These are phyloP conservation scores for Cylloceria caligata DNA, from an alignment of 2,888 invertebrate species.

Conservation along the genomic window DNA sequence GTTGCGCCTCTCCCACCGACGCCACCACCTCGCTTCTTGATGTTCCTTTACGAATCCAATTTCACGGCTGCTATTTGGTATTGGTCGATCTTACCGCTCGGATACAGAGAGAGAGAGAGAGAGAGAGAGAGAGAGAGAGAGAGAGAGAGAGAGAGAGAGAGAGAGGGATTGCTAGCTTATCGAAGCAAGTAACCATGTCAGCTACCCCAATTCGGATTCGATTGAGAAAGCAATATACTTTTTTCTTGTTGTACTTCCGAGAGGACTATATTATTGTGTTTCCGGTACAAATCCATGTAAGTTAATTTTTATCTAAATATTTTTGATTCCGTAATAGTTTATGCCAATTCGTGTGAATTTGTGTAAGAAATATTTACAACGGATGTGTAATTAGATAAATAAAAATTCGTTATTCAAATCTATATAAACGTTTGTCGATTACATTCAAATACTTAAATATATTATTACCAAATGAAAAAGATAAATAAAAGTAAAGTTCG, in stretches of 20 bases:
- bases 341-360: background rate
- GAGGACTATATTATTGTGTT: background rate
- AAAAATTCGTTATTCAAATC: too few species aligned
- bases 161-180: slow-evolving; percentile 19
- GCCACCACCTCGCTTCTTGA: slow-evolving; percentile 51
- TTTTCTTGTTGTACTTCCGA: background rate
- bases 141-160: slow-evolving; percentile 6
- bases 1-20: slow-evolving; percentile 33
- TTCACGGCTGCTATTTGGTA: slow-evolving; percentile 64
- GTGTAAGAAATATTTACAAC: too few species aligned
- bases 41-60: slow-evolving; percentile 66
- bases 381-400: too few species aligned
- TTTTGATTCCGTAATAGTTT: too few species aligned
- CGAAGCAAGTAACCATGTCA: slow-evolving; percentile 10
- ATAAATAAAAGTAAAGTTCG: too few species aligned
- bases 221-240: slow-evolving; percentile 36
- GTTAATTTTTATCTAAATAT: background rate
- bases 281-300: background rate
- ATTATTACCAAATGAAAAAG: too few species aligned
- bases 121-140: slow-evolving; percentile 10
- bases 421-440: too few species aligned
- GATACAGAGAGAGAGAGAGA: slow-evolving; percentile 7
- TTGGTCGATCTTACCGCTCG: slow-evolving; percentile 45
- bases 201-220: slow-evolving; percentile 15
- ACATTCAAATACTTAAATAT: too few species aligned